Percentiles rank a stretch among this genome's conserved stretches.
Conservation (phyloP, 2,888 invertebrate species). For the Encarsia formosa region DNA sequence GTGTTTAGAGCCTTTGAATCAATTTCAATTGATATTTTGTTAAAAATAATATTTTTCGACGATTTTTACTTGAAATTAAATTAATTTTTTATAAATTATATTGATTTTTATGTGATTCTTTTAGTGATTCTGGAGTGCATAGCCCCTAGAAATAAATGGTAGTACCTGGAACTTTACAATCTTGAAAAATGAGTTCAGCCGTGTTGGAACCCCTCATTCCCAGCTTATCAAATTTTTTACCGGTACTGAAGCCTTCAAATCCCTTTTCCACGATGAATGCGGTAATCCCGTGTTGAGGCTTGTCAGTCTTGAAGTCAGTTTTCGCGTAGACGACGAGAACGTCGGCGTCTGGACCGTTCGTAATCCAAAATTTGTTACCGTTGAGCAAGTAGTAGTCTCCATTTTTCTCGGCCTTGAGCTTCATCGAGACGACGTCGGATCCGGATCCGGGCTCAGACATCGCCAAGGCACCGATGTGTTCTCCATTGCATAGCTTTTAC, state of each 20-base stretch:
- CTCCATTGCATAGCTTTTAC: conserved; percentile 86
- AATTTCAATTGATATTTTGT: too few species aligned
- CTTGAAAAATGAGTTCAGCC: conserved; percentile 91
- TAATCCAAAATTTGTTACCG: conserved; percentile 99
- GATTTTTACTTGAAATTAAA: too few species aligned
- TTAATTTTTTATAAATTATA: too few species aligned
- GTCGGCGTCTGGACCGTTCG: conserved; percentile 96
- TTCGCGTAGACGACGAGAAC: conserved; percentile 93
- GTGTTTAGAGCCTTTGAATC: too few species aligned
- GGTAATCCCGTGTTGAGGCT: conserved; percentile 87
- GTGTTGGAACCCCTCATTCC: conserved; percentile 99
- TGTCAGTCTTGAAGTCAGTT: conserved; percentile 66
- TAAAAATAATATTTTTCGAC: too few species aligned
- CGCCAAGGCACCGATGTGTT: conserved; percentile 81
- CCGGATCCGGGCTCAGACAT: conserved; percentile 85
- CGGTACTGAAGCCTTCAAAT: conserved; percentile 82
- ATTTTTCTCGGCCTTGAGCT: conserved; percentile 79
- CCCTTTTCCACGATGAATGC: conserved; percentile 90
- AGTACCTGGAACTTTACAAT: conserved; percentile 83
- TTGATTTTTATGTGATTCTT: too few species aligned
- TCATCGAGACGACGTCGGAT: conserved; percentile 98
- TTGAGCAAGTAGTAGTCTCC: conserved; percentile 90
- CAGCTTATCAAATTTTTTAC: conserved; percentile 90
- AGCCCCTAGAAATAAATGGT: neutral
- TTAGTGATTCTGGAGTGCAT: too few species aligned